Percentiles rank a stretch among this genome's conserved stretches.
Evolutionary conservation across 2,888 invertebrate genomes (phyloP).

Genomic region (Agrochola macilenta): DNA sequence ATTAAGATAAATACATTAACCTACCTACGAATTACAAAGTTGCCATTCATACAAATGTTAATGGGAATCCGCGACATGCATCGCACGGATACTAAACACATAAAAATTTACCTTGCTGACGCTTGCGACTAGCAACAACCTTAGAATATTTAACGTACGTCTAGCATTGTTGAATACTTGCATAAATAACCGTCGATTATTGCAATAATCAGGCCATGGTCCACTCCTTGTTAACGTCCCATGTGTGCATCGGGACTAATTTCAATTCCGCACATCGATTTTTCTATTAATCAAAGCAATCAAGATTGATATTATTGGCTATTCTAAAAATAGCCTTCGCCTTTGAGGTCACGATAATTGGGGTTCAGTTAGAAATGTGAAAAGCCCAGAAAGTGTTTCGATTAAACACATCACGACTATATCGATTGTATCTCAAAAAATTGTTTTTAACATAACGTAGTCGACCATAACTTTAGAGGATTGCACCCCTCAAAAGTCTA

Average conservation of each 20-base stretch:
- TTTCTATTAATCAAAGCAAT: slow-evolving; percentile 43
- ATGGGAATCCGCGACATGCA: slow-evolving; percentile 2
- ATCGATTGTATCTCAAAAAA: background rate
- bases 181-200: slow-evolving; percentile 50
- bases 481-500: background rate
- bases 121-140: slow-evolving; percentile 33
- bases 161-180: slow-evolving; percentile 18
- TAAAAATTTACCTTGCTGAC: slow-evolving; percentile 45
- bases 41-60: slow-evolving; percentile 17
- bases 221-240: slow-evolving; percentile 52
- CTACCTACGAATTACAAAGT: slow-evolving; percentile 29
- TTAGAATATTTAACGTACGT: slow-evolving; percentile 38
- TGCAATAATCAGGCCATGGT: slow-evolving; percentile 74
- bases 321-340: slow-evolving; percentile 25
- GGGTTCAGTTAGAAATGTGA: background rate
- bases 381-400: background rate
- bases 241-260: slow-evolving; percentile 21
- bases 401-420: background rate
- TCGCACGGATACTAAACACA: slow-evolving; percentile 10
- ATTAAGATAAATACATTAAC: slow-evolving; percentile 4
- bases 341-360: slow-evolving; percentile 16
- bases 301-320: slow-evolving; percentile 26
- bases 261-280: slow-evolving; percentile 39
- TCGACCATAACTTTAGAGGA: background rate
- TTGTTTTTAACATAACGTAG: background rate